These are phyloP conservation scores for Eumerus sabulonum DNA, from an alignment of 2,888 invertebrate species.

Conservation along the genomic window DNA sequence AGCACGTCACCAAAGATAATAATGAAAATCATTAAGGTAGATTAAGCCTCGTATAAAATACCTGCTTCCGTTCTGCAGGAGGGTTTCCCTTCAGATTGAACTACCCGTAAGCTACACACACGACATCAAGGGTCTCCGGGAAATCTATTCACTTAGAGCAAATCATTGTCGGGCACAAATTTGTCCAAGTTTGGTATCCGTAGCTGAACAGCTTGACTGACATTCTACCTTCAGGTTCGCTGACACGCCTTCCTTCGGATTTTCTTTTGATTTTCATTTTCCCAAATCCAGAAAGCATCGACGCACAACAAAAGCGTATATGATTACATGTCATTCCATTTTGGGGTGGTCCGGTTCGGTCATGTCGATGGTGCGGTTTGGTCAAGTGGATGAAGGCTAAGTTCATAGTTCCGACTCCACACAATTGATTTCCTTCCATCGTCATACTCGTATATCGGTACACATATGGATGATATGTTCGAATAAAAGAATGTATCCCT, in stretches of 20 bases:
- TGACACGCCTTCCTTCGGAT: conserved; percentile 20
- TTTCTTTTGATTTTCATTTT: conserved; percentile 27
- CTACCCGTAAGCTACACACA: too few species aligned
- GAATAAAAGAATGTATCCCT: conserved; percentile 45
- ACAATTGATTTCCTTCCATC: conserved; percentile 53
- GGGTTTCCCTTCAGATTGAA: conserved; percentile 9
- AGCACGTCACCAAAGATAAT: conserved; percentile 32
- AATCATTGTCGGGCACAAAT: conserved; percentile 34
- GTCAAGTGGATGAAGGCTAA: conserved; percentile 50
- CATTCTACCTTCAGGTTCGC: conserved; percentile 31
- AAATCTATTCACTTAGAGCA: conserved; percentile 35
- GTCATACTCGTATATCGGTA: conserved; percentile 11
- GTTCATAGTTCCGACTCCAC: conserved; percentile 46
- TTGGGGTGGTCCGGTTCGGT: neutral
- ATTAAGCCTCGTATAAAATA: conserved; percentile 55
- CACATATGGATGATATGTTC: conserved; percentile 50
- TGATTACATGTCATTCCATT: conserved; percentile 49
- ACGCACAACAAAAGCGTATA: conserved; percentile 55
- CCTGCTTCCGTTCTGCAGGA: conserved; percentile 50
- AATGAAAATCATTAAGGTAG: conserved; percentile 64
- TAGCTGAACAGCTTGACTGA: conserved; percentile 22
- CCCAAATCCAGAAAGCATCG: conserved; percentile 30
- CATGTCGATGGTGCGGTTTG: too few species aligned
- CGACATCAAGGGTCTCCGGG: neutral
- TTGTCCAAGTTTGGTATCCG: conserved; percentile 39